phyloP scores from a whole-genome alignment of 1,140 invertebrate genomes.

The Holcopasites calliopsidis region DNA sequence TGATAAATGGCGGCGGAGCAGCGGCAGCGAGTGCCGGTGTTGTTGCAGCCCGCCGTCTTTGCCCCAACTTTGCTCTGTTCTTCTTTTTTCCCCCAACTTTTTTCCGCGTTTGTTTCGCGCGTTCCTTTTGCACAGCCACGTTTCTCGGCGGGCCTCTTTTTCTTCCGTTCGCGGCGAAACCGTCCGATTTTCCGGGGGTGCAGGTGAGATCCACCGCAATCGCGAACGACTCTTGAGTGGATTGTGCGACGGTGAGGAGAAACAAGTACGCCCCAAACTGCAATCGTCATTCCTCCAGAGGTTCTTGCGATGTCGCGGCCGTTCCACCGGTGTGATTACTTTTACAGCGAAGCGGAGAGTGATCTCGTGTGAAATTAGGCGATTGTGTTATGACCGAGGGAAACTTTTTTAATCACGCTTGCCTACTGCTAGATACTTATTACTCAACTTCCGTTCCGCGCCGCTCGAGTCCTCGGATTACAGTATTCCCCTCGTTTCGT shows the following conservation, averaged over 20 bases:
- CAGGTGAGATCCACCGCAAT: background rate
- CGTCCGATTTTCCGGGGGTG: slow-evolving; percentile 29
- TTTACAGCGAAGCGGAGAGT: background rate
- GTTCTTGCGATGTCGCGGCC: background rate
- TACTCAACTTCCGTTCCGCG: background rate
- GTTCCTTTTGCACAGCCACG: background rate
- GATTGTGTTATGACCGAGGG: slow-evolving; percentile 24
- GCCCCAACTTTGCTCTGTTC: slow-evolving; percentile 9
- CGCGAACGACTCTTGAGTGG: background rate
- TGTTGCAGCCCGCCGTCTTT: slow-evolving; percentile 23
- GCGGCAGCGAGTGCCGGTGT: slow-evolving; percentile 26
- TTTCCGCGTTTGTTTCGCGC: background rate
- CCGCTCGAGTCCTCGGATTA: slow-evolving; percentile 3
- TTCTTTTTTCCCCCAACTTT: background rate
- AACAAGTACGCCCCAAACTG: background rate
- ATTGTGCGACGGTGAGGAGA: background rate
- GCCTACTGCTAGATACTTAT: slow-evolving; percentile 28
- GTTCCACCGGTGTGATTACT: too few relatives aligned
- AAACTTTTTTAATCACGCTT: slow-evolving; percentile 60
- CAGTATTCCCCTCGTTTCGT: slow-evolving; percentile 5
- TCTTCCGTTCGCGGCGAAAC: slow-evolving; percentile 1
- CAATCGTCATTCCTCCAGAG: slow-evolving; percentile 21
- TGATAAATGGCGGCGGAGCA: slow-evolving; percentile 55
- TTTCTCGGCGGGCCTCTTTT: background rate
- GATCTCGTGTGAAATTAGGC: slow-evolving; percentile 50